Conservation (phyloP, 2,888 invertebrate species). For the Drosophila atroscutellata region DNA sequence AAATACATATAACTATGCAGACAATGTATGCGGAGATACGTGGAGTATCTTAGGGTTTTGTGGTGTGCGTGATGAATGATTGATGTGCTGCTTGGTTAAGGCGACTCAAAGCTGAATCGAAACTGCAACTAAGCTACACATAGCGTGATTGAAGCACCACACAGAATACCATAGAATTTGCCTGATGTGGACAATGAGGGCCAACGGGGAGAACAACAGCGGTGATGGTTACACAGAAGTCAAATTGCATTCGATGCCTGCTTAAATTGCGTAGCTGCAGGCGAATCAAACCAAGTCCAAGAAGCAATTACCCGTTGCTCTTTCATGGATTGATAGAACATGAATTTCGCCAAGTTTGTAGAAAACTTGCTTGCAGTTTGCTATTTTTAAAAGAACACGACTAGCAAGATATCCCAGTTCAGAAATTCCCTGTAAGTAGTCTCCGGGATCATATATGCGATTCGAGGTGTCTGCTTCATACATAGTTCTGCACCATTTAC, state of each 20-base stretch:
- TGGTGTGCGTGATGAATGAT: constrained; percentile 75
- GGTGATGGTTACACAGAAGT: constrained; percentile 82
- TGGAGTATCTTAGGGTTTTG: constrained; percentile 19
- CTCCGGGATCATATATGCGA: background rate
- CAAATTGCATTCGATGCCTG: constrained; percentile 77
- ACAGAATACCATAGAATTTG: constrained; percentile 51
- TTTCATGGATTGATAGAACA: constrained; percentile 47
- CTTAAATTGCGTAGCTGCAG: constrained; percentile 58
- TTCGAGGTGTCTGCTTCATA: background rate
- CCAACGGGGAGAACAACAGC: constrained; percentile 30
- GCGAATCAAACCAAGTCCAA: constrained; percentile 51
- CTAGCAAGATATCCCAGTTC: constrained; percentile 61
- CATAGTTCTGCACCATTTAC: background rate
- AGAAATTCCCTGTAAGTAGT: constrained; percentile 4
- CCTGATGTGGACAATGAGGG: constrained; percentile 28
- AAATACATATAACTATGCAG: constrained; percentile 1
- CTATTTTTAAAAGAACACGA: constrained; percentile 23
- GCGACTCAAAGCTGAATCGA: constrained; percentile 72
- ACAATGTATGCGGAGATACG: constrained; percentile 31
- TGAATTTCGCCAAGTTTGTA: constrained; percentile 29
- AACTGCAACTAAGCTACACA: constrained; percentile 79
- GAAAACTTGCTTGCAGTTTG: constrained; percentile 6
- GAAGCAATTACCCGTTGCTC: constrained; percentile 64
- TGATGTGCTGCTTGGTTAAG: constrained; percentile 76
- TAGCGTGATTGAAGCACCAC: constrained; percentile 73